Percentiles rank a stretch among this genome's conserved stretches.
phyloP scores from a whole-genome alignment of 2,888 invertebrate genomes.

The Tenthredo notha region DNA sequence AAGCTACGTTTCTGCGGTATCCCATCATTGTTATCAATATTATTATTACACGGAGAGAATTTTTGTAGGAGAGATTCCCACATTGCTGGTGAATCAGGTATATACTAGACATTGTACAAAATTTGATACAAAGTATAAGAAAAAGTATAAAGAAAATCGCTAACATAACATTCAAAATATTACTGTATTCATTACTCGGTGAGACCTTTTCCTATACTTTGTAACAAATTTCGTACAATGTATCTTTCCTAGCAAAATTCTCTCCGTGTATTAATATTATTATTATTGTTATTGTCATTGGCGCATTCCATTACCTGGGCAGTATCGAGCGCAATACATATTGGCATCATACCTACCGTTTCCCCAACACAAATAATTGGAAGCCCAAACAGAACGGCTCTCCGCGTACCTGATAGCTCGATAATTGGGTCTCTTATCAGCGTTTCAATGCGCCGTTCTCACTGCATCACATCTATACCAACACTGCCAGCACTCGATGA shows the following conservation, averaged over 20 bases:
- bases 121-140: no score
- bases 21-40: background rate
- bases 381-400: constrained; percentile 77
- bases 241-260: no score
- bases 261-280: constrained; percentile 1
- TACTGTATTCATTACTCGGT: no score
- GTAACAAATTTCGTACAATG: no score
- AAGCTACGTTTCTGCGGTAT: background rate
- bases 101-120: no score
- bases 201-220: no score
- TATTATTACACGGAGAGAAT: no score
- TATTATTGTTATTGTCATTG: constrained; percentile 11
- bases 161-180: no score
- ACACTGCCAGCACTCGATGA: background rate
- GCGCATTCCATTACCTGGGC: constrained; percentile 34
- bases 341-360: constrained; percentile 35
- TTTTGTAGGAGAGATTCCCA: no score
- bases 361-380: constrained; percentile 75
- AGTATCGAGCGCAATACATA: constrained; percentile 43
- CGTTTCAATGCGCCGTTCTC: constrained; percentile 65
- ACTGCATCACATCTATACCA: constrained; percentile 7
- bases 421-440: constrained; percentile 78
- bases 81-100: no score
- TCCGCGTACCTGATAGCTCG: constrained; percentile 73
- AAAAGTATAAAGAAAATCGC: no score